Evolutionary conservation across 2,113 vertebrate genomes (phyloP).

Genomic region (Actinemys pallida): DNA sequence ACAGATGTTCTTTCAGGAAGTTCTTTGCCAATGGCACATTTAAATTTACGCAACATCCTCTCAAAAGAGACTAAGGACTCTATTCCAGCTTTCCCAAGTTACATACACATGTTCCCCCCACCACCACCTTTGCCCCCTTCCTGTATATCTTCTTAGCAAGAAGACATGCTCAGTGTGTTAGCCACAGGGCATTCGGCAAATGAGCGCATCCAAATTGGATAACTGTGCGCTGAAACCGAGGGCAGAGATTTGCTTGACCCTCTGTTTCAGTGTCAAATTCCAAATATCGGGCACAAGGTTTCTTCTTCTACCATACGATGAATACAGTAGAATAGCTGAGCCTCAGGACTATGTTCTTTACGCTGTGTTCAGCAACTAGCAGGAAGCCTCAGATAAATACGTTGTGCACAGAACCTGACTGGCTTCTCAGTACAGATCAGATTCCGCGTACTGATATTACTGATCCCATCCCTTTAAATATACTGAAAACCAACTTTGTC

Average conservation of each 20-base stretch:
- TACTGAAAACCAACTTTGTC: background rate
- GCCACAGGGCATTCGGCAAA: background rate
- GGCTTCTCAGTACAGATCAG: background rate
- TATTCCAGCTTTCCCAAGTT: constrained; percentile 13
- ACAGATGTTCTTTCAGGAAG: constrained; percentile 55
- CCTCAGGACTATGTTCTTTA: fast-evolving
- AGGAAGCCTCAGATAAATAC: background rate
- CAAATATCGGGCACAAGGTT: fast-evolving
- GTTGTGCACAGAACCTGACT: fast-evolving
- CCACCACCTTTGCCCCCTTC: constrained; percentile 27
- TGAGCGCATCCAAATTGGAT: background rate
- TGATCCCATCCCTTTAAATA: constrained; percentile 14
- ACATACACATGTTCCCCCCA: background rate
- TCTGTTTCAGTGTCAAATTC: background rate
- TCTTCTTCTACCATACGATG: background rate
- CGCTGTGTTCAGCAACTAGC: fast-evolving
- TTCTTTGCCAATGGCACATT: background rate
- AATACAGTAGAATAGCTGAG: fast-evolving
- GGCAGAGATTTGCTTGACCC: background rate
- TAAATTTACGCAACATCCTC: constrained; percentile 40
- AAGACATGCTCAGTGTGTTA: background rate
- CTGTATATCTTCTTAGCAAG: background rate
- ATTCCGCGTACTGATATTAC: background rate
- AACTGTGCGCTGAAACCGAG: fast-evolving
- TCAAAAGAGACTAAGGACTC: constrained; percentile 12